Base-by-base conservation (phyloP, 2,888 invertebrate species). In the Herminia tarsipennalis region DNA sequence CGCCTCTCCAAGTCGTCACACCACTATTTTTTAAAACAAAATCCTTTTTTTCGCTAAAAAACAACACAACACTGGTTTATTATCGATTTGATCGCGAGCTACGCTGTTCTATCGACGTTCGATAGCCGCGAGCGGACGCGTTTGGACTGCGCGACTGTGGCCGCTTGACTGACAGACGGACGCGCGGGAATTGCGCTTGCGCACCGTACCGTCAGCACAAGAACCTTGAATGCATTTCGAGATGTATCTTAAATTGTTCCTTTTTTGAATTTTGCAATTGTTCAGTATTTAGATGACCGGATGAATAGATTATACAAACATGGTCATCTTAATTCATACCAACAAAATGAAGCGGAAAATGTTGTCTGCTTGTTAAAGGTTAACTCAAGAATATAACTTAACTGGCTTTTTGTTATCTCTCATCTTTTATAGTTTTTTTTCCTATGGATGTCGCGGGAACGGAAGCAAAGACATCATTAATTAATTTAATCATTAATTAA, bases 181-280 rank as follows among this genome's bases (percentile, higher is more conserved):
- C 42, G 69, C 61, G 57, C 60, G 52, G 46, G 49, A 48, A 64
- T 39, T 71, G 76, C 78, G 81, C 76, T 57, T 51, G 71, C 75
- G 78, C 82, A 75, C 58, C 25, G 69, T 69, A 68, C 67, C 54
- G 69, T 57, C 66, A 66, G 65, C 76, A 70, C 32, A 57, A 59
- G 56, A 66, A 58, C 70, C 66, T 70, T 70, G 71, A 68, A 71
- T 83, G 81, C 83, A 81, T 81, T 80, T 78, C 74, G 70, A 83
- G 84, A 86, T 85, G 78, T 79, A 81, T 83, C 81, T 82, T 68
- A 63, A 75, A 53, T 61, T 62, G 55, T 64, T 68, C 60, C 56
- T 59, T 60, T 65, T 60, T 41, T 42, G 28, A 44, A 37, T 47
- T 55, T 55, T 21, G 36, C 18, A 56, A 45, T 48, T 40, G 38